These are phyloP conservation scores for Conus betulinus DNA, from an alignment of 1,140 invertebrate species.

Conservation along the genomic window DNA sequence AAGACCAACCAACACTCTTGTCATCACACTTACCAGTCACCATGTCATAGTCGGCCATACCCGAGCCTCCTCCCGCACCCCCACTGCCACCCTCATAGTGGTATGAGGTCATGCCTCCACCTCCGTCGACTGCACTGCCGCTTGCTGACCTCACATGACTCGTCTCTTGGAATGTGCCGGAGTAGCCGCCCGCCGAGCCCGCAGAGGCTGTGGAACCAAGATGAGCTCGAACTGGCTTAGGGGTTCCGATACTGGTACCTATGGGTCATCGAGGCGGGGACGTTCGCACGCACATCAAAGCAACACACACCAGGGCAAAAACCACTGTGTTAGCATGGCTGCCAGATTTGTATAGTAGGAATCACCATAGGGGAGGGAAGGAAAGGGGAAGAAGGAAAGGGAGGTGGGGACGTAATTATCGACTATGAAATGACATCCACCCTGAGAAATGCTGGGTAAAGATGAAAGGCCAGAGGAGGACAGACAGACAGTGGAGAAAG, in stretches of 20 bases:
- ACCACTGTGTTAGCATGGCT: slow-evolving; percentile 1
- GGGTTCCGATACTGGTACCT: slow-evolving; percentile 53
- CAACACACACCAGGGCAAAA: slow-evolving; percentile 1
- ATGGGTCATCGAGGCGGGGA: neutral
- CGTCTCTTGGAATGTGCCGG: slow-evolving; percentile 36
- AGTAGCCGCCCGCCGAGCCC: slow-evolving; percentile 32
- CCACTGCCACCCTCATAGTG: slow-evolving; percentile 47
- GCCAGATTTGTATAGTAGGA: neutral
- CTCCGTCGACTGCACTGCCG: slow-evolving; percentile 34
- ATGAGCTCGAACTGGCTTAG: slow-evolving; percentile 43
- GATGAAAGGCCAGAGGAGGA: too few relatives aligned
- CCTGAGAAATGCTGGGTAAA: too few relatives aligned
- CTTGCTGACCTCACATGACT: slow-evolving; percentile 43
- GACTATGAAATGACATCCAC: too few relatives aligned
- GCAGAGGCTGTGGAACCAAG: slow-evolving; percentile 43
- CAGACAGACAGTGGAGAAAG: too few relatives aligned
- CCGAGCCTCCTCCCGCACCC: slow-evolving; percentile 34
- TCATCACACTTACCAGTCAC: slow-evolving; percentile 43
- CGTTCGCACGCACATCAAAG: neutral
- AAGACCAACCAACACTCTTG: neutral
- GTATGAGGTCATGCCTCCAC: slow-evolving; percentile 37
- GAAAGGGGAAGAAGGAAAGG: neutral
- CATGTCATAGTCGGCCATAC: slow-evolving; percentile 59
- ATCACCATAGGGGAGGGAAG: too few relatives aligned
- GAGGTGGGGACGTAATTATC: too few relatives aligned